Conservation (phyloP, 2,888 invertebrate species). For the Dryobotodes eremita region DNA sequence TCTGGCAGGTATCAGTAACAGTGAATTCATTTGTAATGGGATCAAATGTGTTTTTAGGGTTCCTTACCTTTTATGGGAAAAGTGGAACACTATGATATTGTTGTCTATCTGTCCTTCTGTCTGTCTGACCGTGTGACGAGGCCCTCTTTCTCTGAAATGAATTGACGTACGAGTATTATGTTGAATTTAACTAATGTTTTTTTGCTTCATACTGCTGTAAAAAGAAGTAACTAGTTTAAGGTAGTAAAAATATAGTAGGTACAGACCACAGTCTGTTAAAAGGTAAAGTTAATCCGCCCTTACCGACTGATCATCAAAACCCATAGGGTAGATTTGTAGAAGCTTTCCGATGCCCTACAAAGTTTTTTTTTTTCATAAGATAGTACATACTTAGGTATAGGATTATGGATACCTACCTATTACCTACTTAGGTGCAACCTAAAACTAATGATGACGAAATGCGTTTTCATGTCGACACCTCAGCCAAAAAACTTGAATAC, state of each 20-base stretch:
- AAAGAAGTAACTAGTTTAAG: too few species aligned
- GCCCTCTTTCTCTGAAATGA: not conserved
- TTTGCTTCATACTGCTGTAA: too few species aligned
- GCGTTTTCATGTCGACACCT: not conserved
- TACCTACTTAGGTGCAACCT: not conserved
- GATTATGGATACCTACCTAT: too few species aligned
- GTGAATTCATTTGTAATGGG: slow-evolving; percentile 8
- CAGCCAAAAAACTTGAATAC: not conserved
- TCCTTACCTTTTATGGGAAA: not conserved
- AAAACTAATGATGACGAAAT: slow-evolving; percentile 5
- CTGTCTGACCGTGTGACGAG: not conserved
- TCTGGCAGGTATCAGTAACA: slow-evolving; percentile 45
- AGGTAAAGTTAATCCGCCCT: not conserved
- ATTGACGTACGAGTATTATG: too few species aligned
- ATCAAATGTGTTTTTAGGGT: slow-evolving; percentile 7
- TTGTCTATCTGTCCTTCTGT: not conserved
- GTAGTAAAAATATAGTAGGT: too few species aligned
- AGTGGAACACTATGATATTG: not conserved
- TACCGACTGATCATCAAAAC: not conserved
- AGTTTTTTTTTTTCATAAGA: too few species aligned
- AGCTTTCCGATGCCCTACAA: too few species aligned
- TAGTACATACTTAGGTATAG: too few species aligned
- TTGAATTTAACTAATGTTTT: too few species aligned
- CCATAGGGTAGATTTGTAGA: not conserved
- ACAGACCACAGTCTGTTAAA: too few species aligned